Conservation (phyloP, 2,113 vertebrate genomes). For the Melanerpes aurifrons region DNA sequence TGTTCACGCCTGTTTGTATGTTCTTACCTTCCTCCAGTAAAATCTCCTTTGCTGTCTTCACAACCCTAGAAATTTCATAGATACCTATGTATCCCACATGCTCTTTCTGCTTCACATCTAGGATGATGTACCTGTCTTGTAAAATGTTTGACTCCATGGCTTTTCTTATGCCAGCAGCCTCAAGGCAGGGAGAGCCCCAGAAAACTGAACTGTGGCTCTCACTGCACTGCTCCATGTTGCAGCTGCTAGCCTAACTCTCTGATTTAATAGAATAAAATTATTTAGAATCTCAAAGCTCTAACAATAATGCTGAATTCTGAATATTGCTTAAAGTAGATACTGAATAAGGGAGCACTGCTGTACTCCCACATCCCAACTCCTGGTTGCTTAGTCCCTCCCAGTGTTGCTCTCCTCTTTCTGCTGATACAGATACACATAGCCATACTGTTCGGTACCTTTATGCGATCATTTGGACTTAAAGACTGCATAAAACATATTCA, state of each 20-base stretch:
- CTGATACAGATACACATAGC: not conserved
- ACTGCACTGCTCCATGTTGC: accelerated
- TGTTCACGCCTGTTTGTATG: not conserved
- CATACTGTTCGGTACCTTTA: accelerated
- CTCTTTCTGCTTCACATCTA: not conserved
- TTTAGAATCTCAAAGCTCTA: not conserved
- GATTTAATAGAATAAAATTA: not conserved
- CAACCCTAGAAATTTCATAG: not conserved
- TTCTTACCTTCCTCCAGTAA: not conserved
- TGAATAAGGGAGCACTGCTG: not conserved
- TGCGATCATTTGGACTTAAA: not conserved
- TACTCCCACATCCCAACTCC: accelerated
- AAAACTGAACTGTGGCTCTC: not conserved
- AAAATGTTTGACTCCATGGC: no score
- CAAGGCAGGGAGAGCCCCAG: accelerated
- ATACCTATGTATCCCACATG: not conserved
- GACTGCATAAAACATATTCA: not conserved
- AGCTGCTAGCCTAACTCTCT: not conserved
- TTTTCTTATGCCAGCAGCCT: not conserved
- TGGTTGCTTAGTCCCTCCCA: not conserved
- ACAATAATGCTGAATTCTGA: not conserved
- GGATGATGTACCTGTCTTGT: not conserved
- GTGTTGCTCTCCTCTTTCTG: not conserved
- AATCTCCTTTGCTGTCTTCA: not conserved
- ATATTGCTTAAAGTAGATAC: not conserved